Evolutionary conservation across 2,888 invertebrate genomes (phyloP), one percentile per base, ranked within the genome.

Genomic region (Parnassius glacialis): DNA sequence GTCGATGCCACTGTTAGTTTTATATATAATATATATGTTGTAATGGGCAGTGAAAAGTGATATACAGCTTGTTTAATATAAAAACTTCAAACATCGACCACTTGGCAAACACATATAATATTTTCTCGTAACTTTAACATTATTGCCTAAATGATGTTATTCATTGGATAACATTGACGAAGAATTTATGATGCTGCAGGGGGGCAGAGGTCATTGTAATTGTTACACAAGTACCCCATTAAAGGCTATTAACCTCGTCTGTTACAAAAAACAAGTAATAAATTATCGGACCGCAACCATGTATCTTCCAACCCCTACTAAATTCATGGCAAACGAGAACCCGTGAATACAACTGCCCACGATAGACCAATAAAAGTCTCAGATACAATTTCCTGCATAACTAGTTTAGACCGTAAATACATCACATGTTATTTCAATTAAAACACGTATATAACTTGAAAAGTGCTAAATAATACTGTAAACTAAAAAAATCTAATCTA

Each of bases 251-350:
- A 87, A 83, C 85, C 85, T 75, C 72, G 73, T 67, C 66, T 71
- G 76, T 75, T 74, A 85, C 84, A 90, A 90, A 90, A 90, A 90
- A 90, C 89, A 88, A 78, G 79, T 76, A 68, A 88, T 90, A 90
- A 89, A 90, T 90, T 82, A 81, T 70, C 66, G 65, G 74, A 78
- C 83, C 84, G 74, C 84, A 78, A 72, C 83, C 74, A 85, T 90
- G 78, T 77, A 74, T 90, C 90, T 90, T 84, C 73, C 74, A 74
- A 62, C 69, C 71, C 74, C 71, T 72, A 71, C 68, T 73, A 71
- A 71, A 73, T 72, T 73, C 68, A 69, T 64, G 62, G 59, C 70
- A 67, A 70, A 73, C 70, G 73, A 73, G 66, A 74, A 71, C 68
- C 64, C 47, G 67, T 65, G 67, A 70, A 69, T 68, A 78, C 74